Evolutionary conservation across 2,113 vertebrate species (phyloP).

Genomic region (Circaetus gallicus): DNA sequence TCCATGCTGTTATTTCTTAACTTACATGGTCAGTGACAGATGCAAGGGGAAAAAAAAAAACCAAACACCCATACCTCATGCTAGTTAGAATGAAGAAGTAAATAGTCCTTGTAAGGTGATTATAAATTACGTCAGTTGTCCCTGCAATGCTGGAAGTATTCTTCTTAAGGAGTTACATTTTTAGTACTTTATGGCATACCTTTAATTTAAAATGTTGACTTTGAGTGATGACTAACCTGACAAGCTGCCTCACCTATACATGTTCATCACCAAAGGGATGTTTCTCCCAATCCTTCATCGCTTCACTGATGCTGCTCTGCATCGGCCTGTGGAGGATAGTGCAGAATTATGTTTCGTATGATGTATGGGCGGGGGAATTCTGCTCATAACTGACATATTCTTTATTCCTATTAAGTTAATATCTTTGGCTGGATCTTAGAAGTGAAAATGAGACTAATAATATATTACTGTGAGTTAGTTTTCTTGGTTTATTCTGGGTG

Average conservation of each 20-base stretch:
- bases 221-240: not conserved
- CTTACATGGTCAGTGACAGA: not conserved
- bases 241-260: not conserved
- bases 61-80: not conserved
- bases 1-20: not conserved
- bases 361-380: not conserved
- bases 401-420: not conserved
- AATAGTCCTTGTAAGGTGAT: not conserved
- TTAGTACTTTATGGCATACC: not conserved
- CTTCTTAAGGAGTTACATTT: not conserved
- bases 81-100: not conserved
- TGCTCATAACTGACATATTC: not conserved
- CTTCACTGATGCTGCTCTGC: not conserved
- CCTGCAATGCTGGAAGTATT: not conserved
- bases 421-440: not conserved
- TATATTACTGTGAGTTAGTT: not conserved
- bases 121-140: not conserved
- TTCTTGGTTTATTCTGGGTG: not conserved
- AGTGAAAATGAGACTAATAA: not conserved
- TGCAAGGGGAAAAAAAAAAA: not conserved
- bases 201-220: not conserved
- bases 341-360: not conserved
- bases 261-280: not conserved
- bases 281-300: not conserved
- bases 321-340: not conserved